Conservation (phyloP, 2,113 vertebrate species). For the Microcebus griseorufus region DNA sequence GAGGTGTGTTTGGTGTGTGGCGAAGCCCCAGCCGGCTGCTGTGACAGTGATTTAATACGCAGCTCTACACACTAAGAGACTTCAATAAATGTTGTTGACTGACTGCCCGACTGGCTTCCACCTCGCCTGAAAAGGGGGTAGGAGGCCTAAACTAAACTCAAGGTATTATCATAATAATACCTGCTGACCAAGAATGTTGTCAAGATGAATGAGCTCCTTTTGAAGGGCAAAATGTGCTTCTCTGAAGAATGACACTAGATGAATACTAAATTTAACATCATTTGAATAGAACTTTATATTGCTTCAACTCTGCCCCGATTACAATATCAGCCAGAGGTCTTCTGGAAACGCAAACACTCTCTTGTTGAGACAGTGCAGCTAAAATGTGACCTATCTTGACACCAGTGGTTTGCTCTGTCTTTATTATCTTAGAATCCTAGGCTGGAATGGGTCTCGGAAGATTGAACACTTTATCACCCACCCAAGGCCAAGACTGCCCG, state of each 20-base stretch:
- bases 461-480: neutral
- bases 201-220: constrained; percentile 57
- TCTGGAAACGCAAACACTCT: constrained; percentile 53
- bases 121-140: constrained; percentile 14
- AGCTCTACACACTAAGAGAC: constrained; percentile 57
- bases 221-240: constrained; percentile 33
- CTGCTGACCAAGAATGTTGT: constrained; percentile 66
- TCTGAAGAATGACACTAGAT: constrained; percentile 46
- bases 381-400: constrained; percentile 57
- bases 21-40: neutral
- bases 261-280: constrained; percentile 40
- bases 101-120: constrained; percentile 65
- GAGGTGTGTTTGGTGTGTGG: neutral
- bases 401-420: constrained; percentile 7
- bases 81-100: constrained; percentile 72
- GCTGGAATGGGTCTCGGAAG: neutral
- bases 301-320: neutral
- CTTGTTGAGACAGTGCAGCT: neutral
- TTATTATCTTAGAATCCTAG: constrained; percentile 40
- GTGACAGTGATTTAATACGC: constrained; percentile 68
- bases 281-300: constrained; percentile 51
- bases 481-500: neutral
- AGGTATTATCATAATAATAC: constrained; percentile 78
- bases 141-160: constrained; percentile 66
- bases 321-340: neutral